Percentiles rank a stretch among this genome's conserved stretches.
phyloP scores from a whole-genome alignment of 2,888 invertebrate genomes.

The Oasisia sp. region DNA sequence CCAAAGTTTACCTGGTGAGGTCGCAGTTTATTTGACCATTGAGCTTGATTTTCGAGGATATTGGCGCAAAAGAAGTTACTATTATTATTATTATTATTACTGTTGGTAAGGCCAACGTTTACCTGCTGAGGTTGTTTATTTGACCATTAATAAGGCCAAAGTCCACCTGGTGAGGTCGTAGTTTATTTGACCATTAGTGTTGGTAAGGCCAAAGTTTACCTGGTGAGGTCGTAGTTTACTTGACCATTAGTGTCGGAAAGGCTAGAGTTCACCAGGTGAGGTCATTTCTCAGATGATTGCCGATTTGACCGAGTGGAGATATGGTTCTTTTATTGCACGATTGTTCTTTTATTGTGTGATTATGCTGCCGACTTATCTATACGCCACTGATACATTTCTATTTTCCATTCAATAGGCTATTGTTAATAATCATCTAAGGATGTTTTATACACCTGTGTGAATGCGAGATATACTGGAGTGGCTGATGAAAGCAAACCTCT shows the following conservation, averaged over 20 bases:
- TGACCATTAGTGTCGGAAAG: neutral
- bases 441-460: neutral
- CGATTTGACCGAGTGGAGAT: neutral
- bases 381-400: neutral
- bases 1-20: too few species aligned
- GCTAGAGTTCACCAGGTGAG: neutral
- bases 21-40: too few species aligned
- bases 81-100: too few species aligned
- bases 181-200: neutral
- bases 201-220: neutral
- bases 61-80: too few species aligned
- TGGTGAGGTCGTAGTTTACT: too few species aligned
- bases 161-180: neutral
- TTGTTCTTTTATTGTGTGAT: too few species aligned
- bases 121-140: too few species aligned
- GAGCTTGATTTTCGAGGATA: too few species aligned
- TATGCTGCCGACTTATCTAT: too few species aligned
- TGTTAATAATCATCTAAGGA: neutral
- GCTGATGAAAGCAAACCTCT: neutral
- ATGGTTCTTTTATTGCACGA: neutral
- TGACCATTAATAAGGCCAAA: neutral
- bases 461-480: neutral
- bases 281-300: neutral
- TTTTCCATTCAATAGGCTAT: neutral
- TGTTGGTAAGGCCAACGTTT: too few species aligned